Base-by-base conservation (phyloP, 2,797 vertebrate genomes). In the Alfaro cultratus region DNA sequence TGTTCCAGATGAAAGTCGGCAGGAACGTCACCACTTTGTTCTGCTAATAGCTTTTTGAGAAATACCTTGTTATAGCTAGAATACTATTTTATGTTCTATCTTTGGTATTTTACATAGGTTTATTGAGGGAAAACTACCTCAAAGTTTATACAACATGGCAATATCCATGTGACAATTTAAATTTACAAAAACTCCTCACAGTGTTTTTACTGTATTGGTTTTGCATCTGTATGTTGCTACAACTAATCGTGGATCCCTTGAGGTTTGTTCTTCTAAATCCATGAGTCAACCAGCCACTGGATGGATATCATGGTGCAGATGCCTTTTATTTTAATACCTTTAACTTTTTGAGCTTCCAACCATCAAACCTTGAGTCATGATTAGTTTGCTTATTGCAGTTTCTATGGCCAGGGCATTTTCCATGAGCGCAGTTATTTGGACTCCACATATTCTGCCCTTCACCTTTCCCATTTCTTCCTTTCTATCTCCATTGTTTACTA, bases 401-500 rank as follows among this genome's bases (percentile, higher is more conserved):
- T 0, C 1, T 76, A 29, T 5, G 53, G 34, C 39, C 2, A 16
- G 77, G 43, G 74, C 46, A 71, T n/a, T 81, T 83, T 80, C 57
- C 47, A 80, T 45, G 71, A 29, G 76, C 75, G 76, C 78, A 45
- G 49, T 76, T 84, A 83, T 74, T 43, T 73, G 77, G 53, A 64
- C 74, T 74, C 72, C 78, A 79, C 79, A 57, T 78, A 75, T 80
- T 85, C 82, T 82, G 85, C 23, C 85, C 88, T 86, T 89, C 83
- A 86, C 87, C 89, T 87, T 74, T 89, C 77, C 78, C 78, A 55
- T 0, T 4, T 76, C 67, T 91, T 80, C 82, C 81, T 86, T 81
- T 79, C 81, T 74, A 64, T 64, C 83, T 86, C 81, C 75, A 88
- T 90, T 94, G 91, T 94, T 95, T 94, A 93, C 91, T 89, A 89